A percentile compares a stretch with the other conserved stretches of the same genome.
These are phyloP conservation scores for Hemicentrotus pulcherrimus DNA, from an alignment of 35 echinoderm and acorn worm species.

Conservation along the genomic window DNA sequence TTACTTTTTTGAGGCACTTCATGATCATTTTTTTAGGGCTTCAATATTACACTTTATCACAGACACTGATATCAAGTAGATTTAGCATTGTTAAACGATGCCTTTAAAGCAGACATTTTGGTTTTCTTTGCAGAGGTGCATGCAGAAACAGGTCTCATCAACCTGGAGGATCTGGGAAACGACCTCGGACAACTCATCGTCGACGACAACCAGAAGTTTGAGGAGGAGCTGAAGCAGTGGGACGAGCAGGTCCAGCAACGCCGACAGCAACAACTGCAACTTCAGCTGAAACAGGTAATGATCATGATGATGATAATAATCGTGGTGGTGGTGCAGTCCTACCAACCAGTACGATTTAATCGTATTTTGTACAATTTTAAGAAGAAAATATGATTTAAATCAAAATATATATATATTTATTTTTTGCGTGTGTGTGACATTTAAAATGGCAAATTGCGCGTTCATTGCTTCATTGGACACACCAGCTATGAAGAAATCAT, in stretches of 20 bases:
- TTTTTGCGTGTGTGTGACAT: too few relatives aligned
- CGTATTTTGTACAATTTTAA: too few relatives aligned
- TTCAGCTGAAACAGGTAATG: conserved; percentile 24
- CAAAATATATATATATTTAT: too few relatives aligned
- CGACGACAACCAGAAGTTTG: conserved; percentile 81
- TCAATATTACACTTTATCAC: not conserved
- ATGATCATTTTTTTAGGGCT: not conserved
- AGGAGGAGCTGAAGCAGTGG: conserved; percentile 81
- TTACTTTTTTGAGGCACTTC: too few relatives aligned
- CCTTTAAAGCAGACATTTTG: too few relatives aligned
- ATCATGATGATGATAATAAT: not conserved
- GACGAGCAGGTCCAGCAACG: conserved; percentile 69
- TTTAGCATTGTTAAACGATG: too few relatives aligned
- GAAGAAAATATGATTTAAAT: too few relatives aligned
- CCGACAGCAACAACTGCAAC: conserved; percentile 51
- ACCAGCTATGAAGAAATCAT: too few relatives aligned
- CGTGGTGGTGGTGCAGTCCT: not conserved
- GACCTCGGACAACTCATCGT: conserved; percentile 77
- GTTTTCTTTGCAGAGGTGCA: conserved; percentile 47
- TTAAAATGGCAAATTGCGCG: too few relatives aligned
- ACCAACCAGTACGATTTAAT: too few relatives aligned
- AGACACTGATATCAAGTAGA: not conserved
- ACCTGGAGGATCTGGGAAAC: conserved; percentile 67
- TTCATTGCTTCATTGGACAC: too few relatives aligned
- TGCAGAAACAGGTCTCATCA: conserved; percentile 53